Evolutionary conservation across 2,113 vertebrate species (phyloP).

Genomic region (Chloebia gouldiae): DNA sequence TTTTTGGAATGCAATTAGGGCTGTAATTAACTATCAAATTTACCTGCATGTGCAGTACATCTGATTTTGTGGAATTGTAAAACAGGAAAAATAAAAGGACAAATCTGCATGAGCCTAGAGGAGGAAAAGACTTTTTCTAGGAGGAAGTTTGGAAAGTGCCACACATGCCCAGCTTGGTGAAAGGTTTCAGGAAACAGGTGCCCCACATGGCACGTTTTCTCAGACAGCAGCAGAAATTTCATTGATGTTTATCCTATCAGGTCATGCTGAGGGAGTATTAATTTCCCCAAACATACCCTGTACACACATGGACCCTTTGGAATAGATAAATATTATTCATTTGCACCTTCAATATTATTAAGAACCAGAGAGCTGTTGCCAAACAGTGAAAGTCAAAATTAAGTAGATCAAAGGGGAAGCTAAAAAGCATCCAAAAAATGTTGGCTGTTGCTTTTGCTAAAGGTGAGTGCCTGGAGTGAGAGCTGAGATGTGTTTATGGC

Average conservation of each 20-base stretch:
- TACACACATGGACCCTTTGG: background rate
- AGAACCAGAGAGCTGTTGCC: background rate
- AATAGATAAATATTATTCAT: background rate
- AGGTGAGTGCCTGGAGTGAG: background rate
- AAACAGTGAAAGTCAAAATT: background rate
- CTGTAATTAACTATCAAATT: background rate
- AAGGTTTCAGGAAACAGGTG: constrained; percentile 42
- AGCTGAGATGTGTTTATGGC: background rate
- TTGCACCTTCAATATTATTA: background rate
- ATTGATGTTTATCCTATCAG: background rate
- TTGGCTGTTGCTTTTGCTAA: background rate
- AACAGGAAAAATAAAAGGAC: background rate
- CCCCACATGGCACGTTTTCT: background rate
- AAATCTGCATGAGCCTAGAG: background rate
- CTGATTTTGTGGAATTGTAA: background rate
- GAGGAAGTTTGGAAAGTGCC: background rate
- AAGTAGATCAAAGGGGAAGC: background rate
- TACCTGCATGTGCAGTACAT: background rate
- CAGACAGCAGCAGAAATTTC: constrained; percentile 22
- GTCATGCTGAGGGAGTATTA: background rate
- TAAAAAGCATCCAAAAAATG: background rate
- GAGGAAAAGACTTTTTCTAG: background rate
- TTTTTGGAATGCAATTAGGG: background rate
- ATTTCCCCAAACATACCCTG: background rate
- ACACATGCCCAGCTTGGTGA: background rate